A percentile compares a stretch with the other conserved stretches of the same genome.
Conservation (phyloP, 2,113 vertebrate genomes). For the Columba livia region DNA sequence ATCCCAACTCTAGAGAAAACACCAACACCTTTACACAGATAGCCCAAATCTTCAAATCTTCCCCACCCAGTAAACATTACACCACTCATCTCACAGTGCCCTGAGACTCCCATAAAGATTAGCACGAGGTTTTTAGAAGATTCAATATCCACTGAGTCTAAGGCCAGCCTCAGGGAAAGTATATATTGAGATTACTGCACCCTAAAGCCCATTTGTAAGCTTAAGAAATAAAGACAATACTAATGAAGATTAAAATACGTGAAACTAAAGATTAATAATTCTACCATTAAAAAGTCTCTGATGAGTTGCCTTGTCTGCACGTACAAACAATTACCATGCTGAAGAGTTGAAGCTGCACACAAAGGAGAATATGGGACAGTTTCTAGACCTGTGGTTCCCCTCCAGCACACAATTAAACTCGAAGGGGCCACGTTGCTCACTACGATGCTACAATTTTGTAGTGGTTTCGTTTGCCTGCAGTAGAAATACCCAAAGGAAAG, state of each 20-base stretch:
- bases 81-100: neutral
- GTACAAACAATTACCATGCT: neutral
- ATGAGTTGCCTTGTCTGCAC: neutral
- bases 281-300: neutral
- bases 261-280: neutral
- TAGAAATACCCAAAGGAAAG: neutral
- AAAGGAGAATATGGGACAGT: neutral
- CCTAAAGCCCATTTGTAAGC: neutral
- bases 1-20: neutral
- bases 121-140: neutral
- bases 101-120: neutral
- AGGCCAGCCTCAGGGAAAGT: neutral
- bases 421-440: neutral
- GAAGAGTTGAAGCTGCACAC: neutral
- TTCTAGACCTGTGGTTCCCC: neutral
- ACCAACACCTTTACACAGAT: rapidly evolving
- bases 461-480: neutral
- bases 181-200: neutral
- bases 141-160: rapidly evolving
- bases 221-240: neutral
- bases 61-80: neutral
- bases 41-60: neutral
- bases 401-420: neutral
- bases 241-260: neutral
- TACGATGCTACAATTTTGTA: neutral